phyloP scores from a whole-genome alignment of 2,113 vertebrate species.

The Chascanopsetta lugubris region DNA sequence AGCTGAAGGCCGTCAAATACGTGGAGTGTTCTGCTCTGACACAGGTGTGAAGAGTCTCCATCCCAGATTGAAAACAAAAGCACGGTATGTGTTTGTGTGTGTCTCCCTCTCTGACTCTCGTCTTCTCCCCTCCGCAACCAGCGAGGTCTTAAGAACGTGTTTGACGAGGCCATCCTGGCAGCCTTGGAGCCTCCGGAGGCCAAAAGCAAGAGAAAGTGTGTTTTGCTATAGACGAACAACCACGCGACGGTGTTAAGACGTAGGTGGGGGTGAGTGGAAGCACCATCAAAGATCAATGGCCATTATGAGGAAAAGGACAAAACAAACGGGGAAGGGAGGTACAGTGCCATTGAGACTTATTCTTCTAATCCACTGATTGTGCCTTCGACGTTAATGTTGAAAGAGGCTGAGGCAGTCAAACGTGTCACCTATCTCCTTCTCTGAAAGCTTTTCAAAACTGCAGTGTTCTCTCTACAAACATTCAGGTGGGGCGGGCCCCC shows the following conservation, averaged over 20 bases:
- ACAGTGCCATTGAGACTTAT: constrained; percentile 52
- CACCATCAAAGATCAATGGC: constrained; percentile 50
- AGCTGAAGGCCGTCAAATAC: constrained; percentile 96
- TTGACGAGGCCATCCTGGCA: constrained; percentile 83
- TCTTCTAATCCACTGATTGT: constrained; percentile 58
- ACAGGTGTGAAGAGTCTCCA: constrained; percentile 89
- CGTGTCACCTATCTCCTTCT: constrained; percentile 47
- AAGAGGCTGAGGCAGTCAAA: constrained; percentile 47
- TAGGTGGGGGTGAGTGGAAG: constrained; percentile 42
- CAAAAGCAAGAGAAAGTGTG: constrained; percentile 80
- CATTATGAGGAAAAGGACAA: constrained; percentile 50
- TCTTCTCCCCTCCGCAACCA: constrained; percentile 39
- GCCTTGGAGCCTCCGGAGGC: constrained; percentile 83
- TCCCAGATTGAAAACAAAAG: background rate
- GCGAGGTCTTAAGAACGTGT: constrained; percentile 84
- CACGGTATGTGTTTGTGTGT: background rate
- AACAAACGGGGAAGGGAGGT: constrained; percentile 43
- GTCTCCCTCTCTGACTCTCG: background rate
- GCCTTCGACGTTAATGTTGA: constrained; percentile 61
- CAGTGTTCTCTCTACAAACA: constrained; percentile 62
- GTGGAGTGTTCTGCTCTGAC: constrained; percentile 98
- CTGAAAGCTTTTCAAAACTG: constrained; percentile 50
- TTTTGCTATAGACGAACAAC: constrained; percentile 74
- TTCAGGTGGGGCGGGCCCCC: constrained; percentile 69
- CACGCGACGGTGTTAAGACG: constrained; percentile 17